Conservation (phyloP, 30 jellyfish, hydroid and myxozoan species). For the Sanderia malayensis region DNA sequence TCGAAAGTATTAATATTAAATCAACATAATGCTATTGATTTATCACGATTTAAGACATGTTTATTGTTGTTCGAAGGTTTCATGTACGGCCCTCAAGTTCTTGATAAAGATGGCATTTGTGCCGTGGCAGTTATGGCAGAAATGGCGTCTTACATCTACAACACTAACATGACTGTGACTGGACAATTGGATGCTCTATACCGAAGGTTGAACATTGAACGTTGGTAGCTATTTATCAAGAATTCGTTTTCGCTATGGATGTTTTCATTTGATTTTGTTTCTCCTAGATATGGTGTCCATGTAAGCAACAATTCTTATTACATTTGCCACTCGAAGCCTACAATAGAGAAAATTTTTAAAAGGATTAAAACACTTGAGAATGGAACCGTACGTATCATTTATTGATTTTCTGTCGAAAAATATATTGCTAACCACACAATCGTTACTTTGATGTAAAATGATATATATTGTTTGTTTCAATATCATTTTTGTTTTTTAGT, state of each 20-base stretch:
- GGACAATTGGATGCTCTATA: constrained; percentile 55
- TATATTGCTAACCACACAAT: no score
- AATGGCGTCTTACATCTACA: constrained; percentile 69
- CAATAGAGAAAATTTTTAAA: constrained; percentile 72
- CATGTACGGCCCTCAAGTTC: constrained; percentile 84
- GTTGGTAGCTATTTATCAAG: no score
- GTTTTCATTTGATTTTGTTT: no score
- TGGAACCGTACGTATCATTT: constrained; percentile 64
- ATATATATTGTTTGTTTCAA: no score
- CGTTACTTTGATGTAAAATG: no score
- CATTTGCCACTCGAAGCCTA: constrained; percentile 78
- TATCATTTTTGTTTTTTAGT: no score
- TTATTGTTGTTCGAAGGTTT: no score
- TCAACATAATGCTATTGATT: no score
- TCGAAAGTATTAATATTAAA: no score
- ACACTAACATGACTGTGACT: constrained; percentile 44
- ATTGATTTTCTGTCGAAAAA: neutral
- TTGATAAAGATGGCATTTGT: constrained; percentile 89
- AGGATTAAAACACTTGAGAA: constrained; percentile 71
- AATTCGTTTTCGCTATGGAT: no score
- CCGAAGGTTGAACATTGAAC: constrained; percentile 38
- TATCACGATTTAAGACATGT: no score
- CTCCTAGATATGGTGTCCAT: constrained; percentile 82
- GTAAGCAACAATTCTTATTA: constrained; percentile 67
- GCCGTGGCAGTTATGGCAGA: constrained; percentile 88